Percentiles rank a stretch among this genome's conserved stretches.
Evolutionary conservation across 2,888 invertebrate genomes (phyloP).

Genomic region (Tetranychus truncatus): DNA sequence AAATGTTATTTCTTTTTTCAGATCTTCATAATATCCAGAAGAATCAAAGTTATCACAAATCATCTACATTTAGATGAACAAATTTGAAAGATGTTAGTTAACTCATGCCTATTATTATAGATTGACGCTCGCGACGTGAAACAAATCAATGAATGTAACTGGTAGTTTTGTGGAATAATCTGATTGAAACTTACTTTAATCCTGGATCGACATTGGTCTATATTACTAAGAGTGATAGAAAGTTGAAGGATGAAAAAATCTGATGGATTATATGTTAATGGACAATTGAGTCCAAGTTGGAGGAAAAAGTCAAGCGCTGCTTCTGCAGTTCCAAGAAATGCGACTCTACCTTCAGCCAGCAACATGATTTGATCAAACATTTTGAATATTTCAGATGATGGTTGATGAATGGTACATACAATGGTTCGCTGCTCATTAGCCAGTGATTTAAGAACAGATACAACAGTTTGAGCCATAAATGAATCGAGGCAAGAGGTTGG

Average conservation of each 20-base stretch:
- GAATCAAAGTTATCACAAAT: too few relatives aligned
- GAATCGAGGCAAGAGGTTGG: conserved; percentile 80
- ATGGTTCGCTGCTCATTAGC: conserved; percentile 37
- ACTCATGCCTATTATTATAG: too few relatives aligned
- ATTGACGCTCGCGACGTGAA: too few relatives aligned
- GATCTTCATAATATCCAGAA: background rate
- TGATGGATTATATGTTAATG: conserved; percentile 37
- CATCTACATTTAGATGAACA: too few relatives aligned
- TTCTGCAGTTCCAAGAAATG: conserved; percentile 36
- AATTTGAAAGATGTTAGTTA: too few relatives aligned
- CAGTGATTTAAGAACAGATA: conserved; percentile 43
- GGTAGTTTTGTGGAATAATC: too few relatives aligned
- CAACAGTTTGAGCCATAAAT: conserved; percentile 85
- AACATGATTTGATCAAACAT: conserved; percentile 38
- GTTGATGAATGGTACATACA: conserved; percentile 40
- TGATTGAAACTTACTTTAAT: conserved; percentile 33
- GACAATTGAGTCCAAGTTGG: conserved; percentile 33
- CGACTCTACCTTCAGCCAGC: conserved; percentile 38
- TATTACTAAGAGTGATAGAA: conserved; percentile 35
- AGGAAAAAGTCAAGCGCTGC: conserved; percentile 34
- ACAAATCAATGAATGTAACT: too few relatives aligned
- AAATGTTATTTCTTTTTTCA: background rate
- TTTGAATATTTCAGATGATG: conserved; percentile 26
- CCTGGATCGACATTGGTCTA: conserved; percentile 55
- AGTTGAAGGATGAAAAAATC: conserved; percentile 38